Percentiles rank a stretch among this genome's conserved stretches.
phyloP scores from a whole-genome alignment of 37 sponge, comb jelly and placozoan species.

The Cladorhizidae sp. region DNA sequence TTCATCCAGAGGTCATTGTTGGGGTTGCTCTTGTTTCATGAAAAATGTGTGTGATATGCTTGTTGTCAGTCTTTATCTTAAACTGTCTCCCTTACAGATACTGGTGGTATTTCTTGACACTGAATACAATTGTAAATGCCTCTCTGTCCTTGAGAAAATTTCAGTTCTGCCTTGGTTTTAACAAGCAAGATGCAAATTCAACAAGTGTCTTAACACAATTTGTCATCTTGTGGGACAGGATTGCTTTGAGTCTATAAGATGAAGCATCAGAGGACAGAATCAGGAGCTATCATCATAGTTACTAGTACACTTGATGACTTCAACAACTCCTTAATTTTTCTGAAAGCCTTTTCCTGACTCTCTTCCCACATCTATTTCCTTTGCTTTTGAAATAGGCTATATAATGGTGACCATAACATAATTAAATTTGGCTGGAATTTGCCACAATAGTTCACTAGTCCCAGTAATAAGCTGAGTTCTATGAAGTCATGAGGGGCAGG shows the following conservation, averaged over 20 bases:
- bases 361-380: too few relatives aligned
- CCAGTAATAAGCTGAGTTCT: not conserved
- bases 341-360: not conserved
- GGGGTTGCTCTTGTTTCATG: not conserved
- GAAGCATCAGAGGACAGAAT: not conserved
- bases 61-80: not conserved
- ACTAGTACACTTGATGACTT: not conserved
- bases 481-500: not conserved
- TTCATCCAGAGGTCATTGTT: not conserved
- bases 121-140: not conserved
- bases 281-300: not conserved
- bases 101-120: not conserved
- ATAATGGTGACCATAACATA: not conserved
- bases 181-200: not conserved
- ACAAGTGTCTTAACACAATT: not conserved
- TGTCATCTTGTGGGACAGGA: not conserved
- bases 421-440: too few relatives aligned
- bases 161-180: not conserved
- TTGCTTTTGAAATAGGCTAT: not conserved
- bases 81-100: not conserved
- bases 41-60: not conserved
- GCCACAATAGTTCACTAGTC: not conserved
- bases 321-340: not conserved
- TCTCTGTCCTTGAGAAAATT: too few relatives aligned
- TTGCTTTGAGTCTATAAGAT: not conserved